Evolutionary conservation across 2,888 invertebrate species (phyloP), one percentile per base, ranked within the genome.

Genomic region (Cinara cedri): DNA sequence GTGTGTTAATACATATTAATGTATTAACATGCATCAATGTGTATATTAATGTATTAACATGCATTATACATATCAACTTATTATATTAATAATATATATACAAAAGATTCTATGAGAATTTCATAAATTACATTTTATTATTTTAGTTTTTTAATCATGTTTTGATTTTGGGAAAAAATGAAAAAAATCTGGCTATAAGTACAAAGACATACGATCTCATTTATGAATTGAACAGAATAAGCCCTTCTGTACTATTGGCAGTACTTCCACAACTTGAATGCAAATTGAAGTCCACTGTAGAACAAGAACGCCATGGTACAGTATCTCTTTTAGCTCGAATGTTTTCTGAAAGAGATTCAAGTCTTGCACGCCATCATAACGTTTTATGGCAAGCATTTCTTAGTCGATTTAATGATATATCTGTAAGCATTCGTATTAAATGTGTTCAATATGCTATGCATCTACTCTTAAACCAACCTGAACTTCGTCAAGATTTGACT

Each of bases 381-480:
- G 90, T 91, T n/a, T 86, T 98, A 70, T 96, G 98, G 95, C 90
- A 93, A 62, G 95, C 96, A 46, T 98, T 97, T 86, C 88, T 97
- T 54, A 97, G 97, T 82, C 88, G 94, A 83, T 98, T 97, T 86
- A 97, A 97, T 86, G 98, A 98, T 86, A 97, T 98, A 83, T 94
- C 94, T 72, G 93, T 96, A 8, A 90, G 92, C 0, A 97, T 98
- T 83, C 90, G 98, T 81, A 95, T 93, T 81, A 95, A 96, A 86
- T 98, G 98, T 87, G 97, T 98, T 1, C 97, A 97, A 86, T 96
- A 97, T 85, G 96, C 97, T 19, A 97, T 97, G 94, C 96, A 97
- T 85, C 97, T 98, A 86, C 87, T 98, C 57, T 88, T 97, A 26
- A 96, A 98, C 86, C 98, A 98, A 86, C 94, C 95, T 0, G 94